Base-by-base conservation (phyloP, 2,113 vertebrate genomes). In the Phylloscopus trochiloides region DNA sequence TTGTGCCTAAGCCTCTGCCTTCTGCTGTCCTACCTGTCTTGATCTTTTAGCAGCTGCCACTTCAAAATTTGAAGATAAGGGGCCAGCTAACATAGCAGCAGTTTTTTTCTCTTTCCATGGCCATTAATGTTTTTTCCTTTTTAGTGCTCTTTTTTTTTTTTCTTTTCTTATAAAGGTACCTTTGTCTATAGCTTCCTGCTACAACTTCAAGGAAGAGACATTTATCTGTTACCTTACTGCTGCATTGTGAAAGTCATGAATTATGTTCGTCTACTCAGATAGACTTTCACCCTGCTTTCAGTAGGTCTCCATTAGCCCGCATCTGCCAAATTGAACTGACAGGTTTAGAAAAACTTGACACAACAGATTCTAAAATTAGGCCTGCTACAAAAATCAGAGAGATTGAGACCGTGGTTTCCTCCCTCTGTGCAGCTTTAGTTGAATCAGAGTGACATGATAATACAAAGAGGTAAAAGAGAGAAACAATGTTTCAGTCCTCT, bases 241-340 rank as follows among this genome's bases (percentile, higher is more conserved):
- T 43, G 19, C 59, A 50, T 79, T 89, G 88, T 84, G 66, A 84
- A 90, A 96, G 78, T 75, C 72, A 87, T 94, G 81, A 91, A 71
- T 94, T 92, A 89, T 86, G 77, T 80, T 87, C 59, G 17, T 91
- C 77, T 95, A 72, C 77, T 31, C 25, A 63, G 89, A 94, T 54
- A 94, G 89, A 94, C 86, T 96, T 94, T 96, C 91, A 87, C 91
- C 83, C 93, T 91, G 81, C 91, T 94, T 97, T 97, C 95, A 87
- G 78, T 90, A 91, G 95, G 93, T 94, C 88, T 92, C 93, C 93
- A 90, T 96, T 96, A 96, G 96, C 92, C 93, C 2, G 21, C 92
- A 92, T 94, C 92, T 97, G 93, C 81, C 93, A 95, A 96, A 97
- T 96, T 96, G 94, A 97, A 96, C 80, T 92, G 95, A 96, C 94